Evolutionary conservation across 1,140 invertebrate genomes (phyloP).

Genomic region (Ectropis grisescens): DNA sequence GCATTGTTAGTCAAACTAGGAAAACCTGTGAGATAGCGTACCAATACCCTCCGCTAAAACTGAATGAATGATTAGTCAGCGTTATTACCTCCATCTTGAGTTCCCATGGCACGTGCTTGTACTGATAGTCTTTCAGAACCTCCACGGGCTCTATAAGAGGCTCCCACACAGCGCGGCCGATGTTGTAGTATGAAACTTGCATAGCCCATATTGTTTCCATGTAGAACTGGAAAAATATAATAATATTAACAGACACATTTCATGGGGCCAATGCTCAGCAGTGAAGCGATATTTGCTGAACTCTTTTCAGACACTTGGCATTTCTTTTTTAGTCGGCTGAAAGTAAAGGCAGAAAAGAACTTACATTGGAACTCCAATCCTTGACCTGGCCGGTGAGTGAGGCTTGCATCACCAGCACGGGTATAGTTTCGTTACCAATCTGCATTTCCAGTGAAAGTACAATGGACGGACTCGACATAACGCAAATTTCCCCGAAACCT

Average conservation of each 20-base stretch:
- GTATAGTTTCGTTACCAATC: slow-evolving; percentile 88
- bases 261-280: too few relatives aligned
- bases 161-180: slow-evolving; percentile 93
- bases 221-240: slow-evolving; percentile 75
- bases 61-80: too few relatives aligned
- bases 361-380: slow-evolving; percentile 89
- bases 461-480: slow-evolving; percentile 79
- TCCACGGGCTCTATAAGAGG: slow-evolving; percentile 94
- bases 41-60: too few relatives aligned
- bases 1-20: too few relatives aligned
- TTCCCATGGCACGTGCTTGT: slow-evolving; percentile 84
- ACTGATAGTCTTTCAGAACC: slow-evolving; percentile 71
- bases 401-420: slow-evolving; percentile 88
- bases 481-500: slow-evolving; percentile 73
- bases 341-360: too few relatives aligned
- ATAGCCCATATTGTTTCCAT: slow-evolving; percentile 82
- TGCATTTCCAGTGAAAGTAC: slow-evolving; percentile 91
- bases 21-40: too few relatives aligned
- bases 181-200: slow-evolving; percentile 95
- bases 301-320: too few relatives aligned
- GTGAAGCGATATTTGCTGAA: too few relatives aligned
- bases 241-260: too few relatives aligned
- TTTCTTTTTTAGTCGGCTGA: too few relatives aligned
- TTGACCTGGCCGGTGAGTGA: slow-evolving; percentile 81
- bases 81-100: slow-evolving; percentile 80